Evolutionary conservation across 2,797 vertebrate genomes (phyloP), one percentile per base, ranked within the genome.

Genomic region (Tokudaia tokunoshimensis): DNA sequence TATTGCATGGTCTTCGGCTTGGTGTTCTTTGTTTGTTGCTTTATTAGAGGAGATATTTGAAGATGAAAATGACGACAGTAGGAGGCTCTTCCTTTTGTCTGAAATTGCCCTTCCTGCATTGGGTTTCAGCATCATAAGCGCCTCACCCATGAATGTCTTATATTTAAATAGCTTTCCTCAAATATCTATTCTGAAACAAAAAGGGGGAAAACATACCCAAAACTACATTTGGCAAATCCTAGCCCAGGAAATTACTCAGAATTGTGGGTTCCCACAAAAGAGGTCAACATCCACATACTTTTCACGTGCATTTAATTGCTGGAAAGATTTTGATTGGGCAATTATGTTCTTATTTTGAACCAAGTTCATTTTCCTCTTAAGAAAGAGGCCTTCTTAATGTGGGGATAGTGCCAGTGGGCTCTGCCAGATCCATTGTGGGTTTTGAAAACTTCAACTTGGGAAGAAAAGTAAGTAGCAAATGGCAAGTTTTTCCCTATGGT

Each of bases 271-370:
- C 85, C 65, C 37, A 81, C 93, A 94, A 96, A 81, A 97, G 85
- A 96, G 85, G 88, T 96, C 94, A 91, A 24, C 94, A 87, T 89
- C 91, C 65, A 93, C 85, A 89, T 94, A 74, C 41, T 59, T 6
- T 26, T 96, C 50, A 96, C 97, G 87, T 96, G 95, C 44, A 44
- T 95, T 91, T 97, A 88, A 84, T 94, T 93, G 93, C 80, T 94
- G 91, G 86, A 96, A 91, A 81, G 80, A 97, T 57, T 97, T 94
- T 93, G 96, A 92, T 80, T 97, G 96, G 94, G 84, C 57, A 97
- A 19, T 75, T 89, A 78, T 83, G 80, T 10, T 89, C 76, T 72
- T 82, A 93, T 96, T 95, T 96, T 82, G 72, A 95, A 89, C 95
- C 92, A 96, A 89, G 89, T 96, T 47, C 55, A 86, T 93, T 94